A percentile compares a stretch with the other conserved stretches of the same genome.
These are phyloP conservation scores for Philopotamus ludificatus DNA, from an alignment of 1,140 invertebrate genomes.

Conservation along the genomic window DNA sequence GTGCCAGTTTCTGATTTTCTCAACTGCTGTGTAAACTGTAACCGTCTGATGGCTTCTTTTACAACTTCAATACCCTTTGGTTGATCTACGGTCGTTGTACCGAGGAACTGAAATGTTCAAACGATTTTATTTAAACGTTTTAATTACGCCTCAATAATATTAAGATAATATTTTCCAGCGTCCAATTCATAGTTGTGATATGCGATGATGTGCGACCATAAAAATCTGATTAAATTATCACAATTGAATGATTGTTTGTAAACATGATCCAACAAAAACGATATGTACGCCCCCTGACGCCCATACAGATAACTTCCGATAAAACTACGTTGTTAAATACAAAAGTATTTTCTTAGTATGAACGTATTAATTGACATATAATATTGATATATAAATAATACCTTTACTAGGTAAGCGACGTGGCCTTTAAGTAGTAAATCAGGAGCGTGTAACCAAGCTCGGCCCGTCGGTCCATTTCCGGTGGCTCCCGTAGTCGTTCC, in stretches of 20 bases:
- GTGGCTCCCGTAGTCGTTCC: conserved; percentile 49
- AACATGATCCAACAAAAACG: background rate
- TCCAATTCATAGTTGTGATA: background rate
- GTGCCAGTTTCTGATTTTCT: conserved; percentile 86
- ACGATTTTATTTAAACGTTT: background rate
- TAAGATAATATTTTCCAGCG: background rate
- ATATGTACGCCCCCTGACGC: conserved; percentile 10
- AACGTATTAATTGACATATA: background rate
- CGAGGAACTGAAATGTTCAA: conserved; percentile 75
- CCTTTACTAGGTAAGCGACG: conserved; percentile 96
- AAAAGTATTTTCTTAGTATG: background rate
- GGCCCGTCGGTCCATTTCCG: conserved; percentile 51
- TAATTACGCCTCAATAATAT: too few species aligned
- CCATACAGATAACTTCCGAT: conserved; percentile 1
- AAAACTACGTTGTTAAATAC: background rate
- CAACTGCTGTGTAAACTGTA: conserved; percentile 92
- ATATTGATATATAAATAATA: conserved; percentile 47
- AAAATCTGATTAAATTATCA: background rate
- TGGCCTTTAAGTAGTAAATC: conserved; percentile 91
- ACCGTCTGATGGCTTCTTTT: conserved; percentile 91
- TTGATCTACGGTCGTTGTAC: conserved; percentile 88
- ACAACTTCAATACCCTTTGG: conserved; percentile 96
- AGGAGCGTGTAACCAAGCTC: conserved; percentile 92
- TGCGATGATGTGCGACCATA: background rate
- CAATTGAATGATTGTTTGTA: background rate